Evolutionary conservation across 2,797 vertebrate species (phyloP).

Genomic region (Sternarchorhynchus goeldii): DNA sequence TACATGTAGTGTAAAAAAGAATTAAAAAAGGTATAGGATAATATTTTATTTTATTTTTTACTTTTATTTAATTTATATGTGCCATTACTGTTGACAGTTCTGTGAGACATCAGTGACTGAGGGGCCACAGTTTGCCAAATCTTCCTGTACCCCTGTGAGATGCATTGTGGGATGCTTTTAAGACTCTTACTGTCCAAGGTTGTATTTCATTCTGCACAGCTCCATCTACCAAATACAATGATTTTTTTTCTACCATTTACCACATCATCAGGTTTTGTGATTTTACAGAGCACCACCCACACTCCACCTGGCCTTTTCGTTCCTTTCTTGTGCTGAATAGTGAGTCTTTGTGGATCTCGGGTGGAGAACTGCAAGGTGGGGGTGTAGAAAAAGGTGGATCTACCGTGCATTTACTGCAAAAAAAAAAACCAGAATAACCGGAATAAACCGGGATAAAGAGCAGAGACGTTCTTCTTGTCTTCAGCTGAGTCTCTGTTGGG

Average conservation of each 20-base stretch:
- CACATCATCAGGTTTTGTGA: not conserved
- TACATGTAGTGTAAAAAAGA: conserved; percentile 44
- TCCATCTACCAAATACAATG: not conserved
- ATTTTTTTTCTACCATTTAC: not conserved
- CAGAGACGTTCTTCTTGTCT: not conserved
- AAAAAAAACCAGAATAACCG: not conserved
- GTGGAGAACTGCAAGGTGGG: not conserved
- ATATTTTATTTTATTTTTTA: not conserved
- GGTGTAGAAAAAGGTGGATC: not conserved
- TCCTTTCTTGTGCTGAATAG: too few relatives aligned
- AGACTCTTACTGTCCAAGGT: not conserved
- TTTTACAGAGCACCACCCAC: too few relatives aligned
- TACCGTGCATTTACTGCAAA: too few relatives aligned
- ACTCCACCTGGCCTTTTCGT: too few relatives aligned
- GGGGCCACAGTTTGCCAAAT: not conserved
- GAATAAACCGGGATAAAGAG: not conserved
- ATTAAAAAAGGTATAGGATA: conserved; percentile 28
- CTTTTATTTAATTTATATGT: not conserved
- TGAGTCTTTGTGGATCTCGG: not conserved
- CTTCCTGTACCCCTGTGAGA: not conserved
- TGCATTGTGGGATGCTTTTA: not conserved
- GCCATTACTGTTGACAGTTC: not conserved
- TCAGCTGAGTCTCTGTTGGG: not conserved
- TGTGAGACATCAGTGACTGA: not conserved
- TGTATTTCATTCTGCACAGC: too few relatives aligned